A percentile compares a stretch with the other conserved stretches of the same genome.
phyloP scores from a whole-genome alignment of 1,140 invertebrate genomes.

The Bombus affinis region DNA sequence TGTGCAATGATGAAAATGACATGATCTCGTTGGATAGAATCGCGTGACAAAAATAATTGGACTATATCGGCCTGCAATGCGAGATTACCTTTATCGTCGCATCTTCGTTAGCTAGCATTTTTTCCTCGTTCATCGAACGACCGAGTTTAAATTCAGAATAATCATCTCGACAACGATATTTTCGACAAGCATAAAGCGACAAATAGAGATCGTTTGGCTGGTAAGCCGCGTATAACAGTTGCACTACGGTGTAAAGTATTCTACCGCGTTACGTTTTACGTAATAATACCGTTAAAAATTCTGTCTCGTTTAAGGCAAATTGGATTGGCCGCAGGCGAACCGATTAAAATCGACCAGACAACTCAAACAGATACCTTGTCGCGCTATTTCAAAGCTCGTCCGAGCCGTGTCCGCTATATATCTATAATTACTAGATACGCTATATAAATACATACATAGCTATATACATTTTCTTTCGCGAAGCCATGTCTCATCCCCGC shows the following conservation, averaged over 20 bases:
- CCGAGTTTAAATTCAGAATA: neutral
- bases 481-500: neutral
- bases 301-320: constrained; percentile 16
- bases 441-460: neutral
- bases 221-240: neutral
- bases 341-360: neutral
- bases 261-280: constrained; percentile 3
- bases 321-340: constrained; percentile 6
- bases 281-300: constrained; percentile 17
- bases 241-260: neutral
- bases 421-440: neutral
- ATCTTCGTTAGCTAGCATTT: neutral
- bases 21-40: neutral
- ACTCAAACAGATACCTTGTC: neutral
- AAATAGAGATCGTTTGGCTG: neutral
- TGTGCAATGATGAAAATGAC: neutral
- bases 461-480: neutral
- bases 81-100: neutral
- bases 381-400: neutral
- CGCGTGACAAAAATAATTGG: neutral
- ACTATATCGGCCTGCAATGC: neutral
- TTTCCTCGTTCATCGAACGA: neutral
- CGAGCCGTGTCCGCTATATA: neutral
- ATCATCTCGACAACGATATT: neutral
- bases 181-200: neutral